Percentiles rank a stretch among this genome's conserved stretches.
These are phyloP conservation scores for Argyra leucocephala DNA, from an alignment of 2,888 invertebrate genomes.

Conservation along the genomic window DNA sequence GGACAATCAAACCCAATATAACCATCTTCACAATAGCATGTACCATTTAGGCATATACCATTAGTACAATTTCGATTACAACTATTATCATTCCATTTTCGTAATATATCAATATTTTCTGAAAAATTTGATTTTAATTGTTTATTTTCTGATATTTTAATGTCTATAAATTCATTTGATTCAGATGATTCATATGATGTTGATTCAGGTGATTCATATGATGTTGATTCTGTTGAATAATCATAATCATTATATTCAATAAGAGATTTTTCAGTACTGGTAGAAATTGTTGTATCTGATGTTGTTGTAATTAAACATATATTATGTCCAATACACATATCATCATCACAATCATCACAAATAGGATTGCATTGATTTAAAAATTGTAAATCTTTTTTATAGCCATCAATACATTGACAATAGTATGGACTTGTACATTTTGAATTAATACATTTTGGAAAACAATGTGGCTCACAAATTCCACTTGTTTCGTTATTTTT, in stretches of 20 bases:
- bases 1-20: conserved; percentile 7
- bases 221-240: no score
- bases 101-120: background rate
- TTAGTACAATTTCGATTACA: background rate
- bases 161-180: no score
- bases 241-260: no score
- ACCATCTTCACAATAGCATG: conserved; percentile 39
- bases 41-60: background rate
- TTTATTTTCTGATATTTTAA: no score
- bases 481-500: no score
- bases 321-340: conserved; percentile 23
- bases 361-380: background rate
- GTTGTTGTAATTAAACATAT: conserved; percentile 15
- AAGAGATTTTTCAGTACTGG: background rate
- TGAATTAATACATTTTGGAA: conserved; percentile 33
- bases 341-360: conserved; percentile 13
- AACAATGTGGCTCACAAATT: conserved; percentile 33
- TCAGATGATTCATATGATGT: no score
- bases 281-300: background rate
- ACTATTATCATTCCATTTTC: background rate
- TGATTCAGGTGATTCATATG: no score
- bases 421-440: conserved; percentile 28
- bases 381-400: background rate
- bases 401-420: conserved; percentile 30
- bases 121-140: background rate